Percentiles rank a stretch among this genome's conserved stretches.
Evolutionary conservation across 2,113 vertebrate genomes (phyloP).

Genomic region (Fulica atra): DNA sequence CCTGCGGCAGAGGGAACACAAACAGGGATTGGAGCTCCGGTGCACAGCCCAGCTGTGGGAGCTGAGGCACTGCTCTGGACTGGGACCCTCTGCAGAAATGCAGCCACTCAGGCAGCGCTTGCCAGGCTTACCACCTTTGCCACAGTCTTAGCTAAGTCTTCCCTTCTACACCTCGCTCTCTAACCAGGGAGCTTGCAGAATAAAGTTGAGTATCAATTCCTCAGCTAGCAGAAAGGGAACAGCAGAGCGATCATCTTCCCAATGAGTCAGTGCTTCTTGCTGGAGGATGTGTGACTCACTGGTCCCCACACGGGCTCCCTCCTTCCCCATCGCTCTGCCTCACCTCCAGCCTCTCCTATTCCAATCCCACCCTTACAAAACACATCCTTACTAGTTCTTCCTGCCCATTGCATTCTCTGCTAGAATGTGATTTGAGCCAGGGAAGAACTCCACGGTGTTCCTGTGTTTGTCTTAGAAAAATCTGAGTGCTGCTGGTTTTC

Average conservation of each 20-base stretch:
- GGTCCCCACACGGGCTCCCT: conserved; percentile 27
- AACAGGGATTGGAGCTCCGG: background rate
- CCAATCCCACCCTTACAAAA: conserved; percentile 23
- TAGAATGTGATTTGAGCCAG: background rate
- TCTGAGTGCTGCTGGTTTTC: background rate
- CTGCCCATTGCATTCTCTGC: background rate
- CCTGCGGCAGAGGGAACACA: background rate
- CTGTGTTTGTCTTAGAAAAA: background rate
- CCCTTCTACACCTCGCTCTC: background rate
- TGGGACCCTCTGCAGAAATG: background rate
- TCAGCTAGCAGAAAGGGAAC: conserved; percentile 39
- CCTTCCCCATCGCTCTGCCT: conserved; percentile 7
- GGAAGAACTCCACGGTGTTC: background rate
- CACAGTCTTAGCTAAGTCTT: background rate
- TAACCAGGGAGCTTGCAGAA: background rate
- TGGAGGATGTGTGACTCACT: conserved; percentile 51
- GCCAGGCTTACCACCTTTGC: background rate
- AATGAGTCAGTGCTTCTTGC: conserved; percentile 57
- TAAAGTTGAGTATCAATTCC: background rate
- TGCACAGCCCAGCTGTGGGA: background rate
- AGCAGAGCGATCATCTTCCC: conserved; percentile 23
- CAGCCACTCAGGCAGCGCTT: background rate
- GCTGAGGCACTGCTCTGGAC: background rate
- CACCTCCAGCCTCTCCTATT: conserved; percentile 54
- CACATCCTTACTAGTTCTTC: background rate